Evolutionary conservation across 2,888 invertebrate genomes (phyloP).

Genomic region (Prosapia bicincta): DNA sequence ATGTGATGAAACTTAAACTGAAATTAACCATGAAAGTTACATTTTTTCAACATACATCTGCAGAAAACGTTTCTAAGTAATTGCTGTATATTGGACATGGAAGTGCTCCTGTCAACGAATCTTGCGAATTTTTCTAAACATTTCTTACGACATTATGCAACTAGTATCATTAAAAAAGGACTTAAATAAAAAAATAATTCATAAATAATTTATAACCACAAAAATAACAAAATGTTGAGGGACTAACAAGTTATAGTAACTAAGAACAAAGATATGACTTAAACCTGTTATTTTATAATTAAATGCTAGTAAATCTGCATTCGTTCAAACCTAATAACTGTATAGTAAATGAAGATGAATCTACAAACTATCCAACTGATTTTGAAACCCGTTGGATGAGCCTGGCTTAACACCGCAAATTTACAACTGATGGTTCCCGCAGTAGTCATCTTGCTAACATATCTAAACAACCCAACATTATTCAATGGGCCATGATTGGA

Average conservation of each 20-base stretch:
- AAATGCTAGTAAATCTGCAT: not conserved
- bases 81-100: conserved; percentile 44
- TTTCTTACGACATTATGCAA: conserved; percentile 43
- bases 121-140: conserved; percentile 43
- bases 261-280: not conserved
- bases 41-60: conserved; percentile 36
- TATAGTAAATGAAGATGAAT: too few species aligned
- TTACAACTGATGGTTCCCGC: too few species aligned
- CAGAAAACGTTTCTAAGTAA: conserved; percentile 42
- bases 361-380: too few species aligned
- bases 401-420: too few species aligned
- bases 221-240: conserved; percentile 15
- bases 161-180: conserved; percentile 37
- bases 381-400: too few species aligned
- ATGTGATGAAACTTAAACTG: conserved; percentile 18
- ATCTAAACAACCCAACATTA: too few species aligned
- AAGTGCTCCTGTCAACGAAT: conserved; percentile 40
- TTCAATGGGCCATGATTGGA: too few species aligned
- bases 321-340: not conserved
- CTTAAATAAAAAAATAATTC: conserved; percentile 14
- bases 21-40: conserved; percentile 18
- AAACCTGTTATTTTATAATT: not conserved
- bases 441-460: too few species aligned
- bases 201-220: conserved; percentile 18
- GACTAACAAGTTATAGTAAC: not conserved